Evolutionary conservation across 2,113 vertebrate genomes (phyloP).

Genomic region (Rallus limicola): DNA sequence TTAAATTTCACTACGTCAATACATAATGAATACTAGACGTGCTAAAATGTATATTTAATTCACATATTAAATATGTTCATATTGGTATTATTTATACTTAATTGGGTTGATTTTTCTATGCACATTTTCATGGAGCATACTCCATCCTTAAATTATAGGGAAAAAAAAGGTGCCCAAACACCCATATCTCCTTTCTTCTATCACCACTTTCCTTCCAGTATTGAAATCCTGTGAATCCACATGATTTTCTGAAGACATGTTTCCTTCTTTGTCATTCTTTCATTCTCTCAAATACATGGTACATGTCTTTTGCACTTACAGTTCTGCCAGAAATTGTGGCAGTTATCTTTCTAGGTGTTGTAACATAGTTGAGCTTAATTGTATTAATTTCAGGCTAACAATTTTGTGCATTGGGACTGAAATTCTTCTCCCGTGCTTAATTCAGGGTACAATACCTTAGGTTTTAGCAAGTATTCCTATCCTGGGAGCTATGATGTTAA

Average conservation of each 20-base stretch:
- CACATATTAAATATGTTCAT: background rate
- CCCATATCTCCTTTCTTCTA: background rate
- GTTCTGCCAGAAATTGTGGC: background rate
- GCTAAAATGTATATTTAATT: background rate
- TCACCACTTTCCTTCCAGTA: background rate
- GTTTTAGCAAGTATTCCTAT: background rate
- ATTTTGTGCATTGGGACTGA: background rate
- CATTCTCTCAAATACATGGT: background rate
- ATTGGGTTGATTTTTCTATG: background rate
- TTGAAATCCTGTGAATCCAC: background rate
- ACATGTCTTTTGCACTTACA: background rate
- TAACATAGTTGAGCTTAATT: background rate
- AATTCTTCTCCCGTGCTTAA: background rate
- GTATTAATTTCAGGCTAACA: background rate
- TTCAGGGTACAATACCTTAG: background rate
- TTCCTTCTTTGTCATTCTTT: background rate
- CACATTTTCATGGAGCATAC: background rate
- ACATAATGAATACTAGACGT: background rate
- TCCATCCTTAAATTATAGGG: background rate
- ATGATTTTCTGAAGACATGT: accelerated
- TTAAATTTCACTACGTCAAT: background rate
- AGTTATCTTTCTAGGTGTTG: background rate
- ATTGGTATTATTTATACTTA: background rate
- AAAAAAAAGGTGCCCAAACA: background rate
- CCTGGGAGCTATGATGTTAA: background rate